These are phyloP conservation scores for Gymnothorax reevesii DNA, from an alignment of 2,797 vertebrate genomes.

Conservation along the genomic window DNA sequence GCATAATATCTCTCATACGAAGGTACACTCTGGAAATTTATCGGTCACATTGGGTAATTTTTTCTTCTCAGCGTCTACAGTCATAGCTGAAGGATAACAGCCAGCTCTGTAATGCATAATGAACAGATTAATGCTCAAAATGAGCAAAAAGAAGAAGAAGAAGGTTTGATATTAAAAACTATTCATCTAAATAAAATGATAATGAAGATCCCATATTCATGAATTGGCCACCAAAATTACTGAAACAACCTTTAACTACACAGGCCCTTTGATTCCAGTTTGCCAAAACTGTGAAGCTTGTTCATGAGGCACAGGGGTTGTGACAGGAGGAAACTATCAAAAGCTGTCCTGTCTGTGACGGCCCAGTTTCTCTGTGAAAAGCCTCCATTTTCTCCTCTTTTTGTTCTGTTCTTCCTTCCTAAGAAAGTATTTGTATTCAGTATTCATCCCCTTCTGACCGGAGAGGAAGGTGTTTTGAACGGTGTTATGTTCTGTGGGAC, in stretches of 20 bases:
- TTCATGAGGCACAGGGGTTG: too few relatives aligned
- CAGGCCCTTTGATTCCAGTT: too few relatives aligned
- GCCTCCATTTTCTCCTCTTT: not conserved
- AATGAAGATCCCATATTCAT: too few relatives aligned
- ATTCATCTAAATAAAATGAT: too few relatives aligned
- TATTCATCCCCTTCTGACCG: not conserved
- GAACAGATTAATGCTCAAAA: too few relatives aligned
- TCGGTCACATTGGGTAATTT: not conserved
- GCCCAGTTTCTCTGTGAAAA: not conserved
- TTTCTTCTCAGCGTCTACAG: too few relatives aligned
- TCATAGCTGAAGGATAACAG: not conserved
- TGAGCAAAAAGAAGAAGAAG: too few relatives aligned
- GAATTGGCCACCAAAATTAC: too few relatives aligned
- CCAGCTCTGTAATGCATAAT: too few relatives aligned
- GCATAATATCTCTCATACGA: not conserved
- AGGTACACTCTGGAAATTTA: not conserved
- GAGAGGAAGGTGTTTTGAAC: not conserved
- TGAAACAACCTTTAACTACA: not conserved
- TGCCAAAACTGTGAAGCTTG: too few relatives aligned
- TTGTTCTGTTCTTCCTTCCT: not conserved
- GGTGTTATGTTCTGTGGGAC: constrained; percentile 16
- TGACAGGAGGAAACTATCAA: not conserved
- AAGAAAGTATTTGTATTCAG: not conserved
- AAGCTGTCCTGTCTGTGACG: not conserved
- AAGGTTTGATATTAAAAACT: too few relatives aligned